Evolutionary conservation across 2,113 vertebrate species (phyloP).

Genomic region (Pogona vitticeps): DNA sequence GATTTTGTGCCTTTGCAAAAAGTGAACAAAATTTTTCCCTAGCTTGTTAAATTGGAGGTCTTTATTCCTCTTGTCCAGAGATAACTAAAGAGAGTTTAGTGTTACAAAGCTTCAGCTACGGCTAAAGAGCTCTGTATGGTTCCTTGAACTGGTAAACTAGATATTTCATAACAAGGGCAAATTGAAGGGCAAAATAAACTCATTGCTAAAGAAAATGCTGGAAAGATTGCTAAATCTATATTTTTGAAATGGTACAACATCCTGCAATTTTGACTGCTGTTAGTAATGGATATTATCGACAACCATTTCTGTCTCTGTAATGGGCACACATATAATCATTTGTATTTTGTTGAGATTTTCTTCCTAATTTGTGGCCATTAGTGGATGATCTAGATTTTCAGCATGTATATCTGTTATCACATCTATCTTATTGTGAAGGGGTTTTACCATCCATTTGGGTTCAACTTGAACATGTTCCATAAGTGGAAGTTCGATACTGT

Average conservation of each 20-base stretch:
- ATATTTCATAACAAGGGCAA: neutral
- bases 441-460: neutral
- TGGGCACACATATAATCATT: neutral
- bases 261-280: neutral
- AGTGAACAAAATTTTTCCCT: too few relatives aligned
- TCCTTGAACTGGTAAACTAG: neutral
- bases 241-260: neutral
- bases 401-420: neutral
- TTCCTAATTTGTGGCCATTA: constrained; percentile 5
- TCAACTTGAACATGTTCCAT: neutral
- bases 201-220: neutral
- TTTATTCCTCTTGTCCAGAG: neutral
- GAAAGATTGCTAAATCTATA: constrained; percentile 27
- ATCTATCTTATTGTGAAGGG: neutral
- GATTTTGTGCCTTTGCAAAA: too few relatives aligned
- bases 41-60: neutral
- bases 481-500: too few relatives aligned
- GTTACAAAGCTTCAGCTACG: neutral
- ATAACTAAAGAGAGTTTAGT: neutral
- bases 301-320: neutral
- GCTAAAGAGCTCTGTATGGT: neutral
- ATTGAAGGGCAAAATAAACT: neutral
- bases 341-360: constrained; percentile 12
- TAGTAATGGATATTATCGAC: constrained; percentile 13
- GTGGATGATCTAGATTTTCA: neutral